These are phyloP conservation scores for Polyommatus iphigenia DNA, from an alignment of 2,888 invertebrate species.

Conservation along the genomic window DNA sequence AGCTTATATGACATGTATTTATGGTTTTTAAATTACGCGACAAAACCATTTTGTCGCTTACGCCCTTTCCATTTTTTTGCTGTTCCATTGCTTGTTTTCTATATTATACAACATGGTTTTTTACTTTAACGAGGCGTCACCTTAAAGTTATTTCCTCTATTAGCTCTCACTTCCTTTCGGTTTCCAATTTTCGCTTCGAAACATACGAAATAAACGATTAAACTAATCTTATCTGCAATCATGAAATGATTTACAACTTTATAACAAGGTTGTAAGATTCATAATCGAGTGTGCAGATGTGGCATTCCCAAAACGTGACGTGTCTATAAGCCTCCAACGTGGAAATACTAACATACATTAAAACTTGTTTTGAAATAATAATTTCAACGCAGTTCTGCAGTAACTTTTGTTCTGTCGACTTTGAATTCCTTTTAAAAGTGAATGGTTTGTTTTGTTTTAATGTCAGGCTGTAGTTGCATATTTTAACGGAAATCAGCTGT, in stretches of 20 bases:
- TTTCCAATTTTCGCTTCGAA: conserved; percentile 16
- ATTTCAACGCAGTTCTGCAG: background rate
- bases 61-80: too few species aligned
- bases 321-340: conserved; percentile 28
- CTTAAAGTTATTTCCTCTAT: background rate
- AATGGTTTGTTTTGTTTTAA: conserved; percentile 19
- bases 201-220: background rate
- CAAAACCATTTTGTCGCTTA: too few species aligned
- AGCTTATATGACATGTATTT: too few species aligned
- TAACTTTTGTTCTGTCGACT: conserved; percentile 10
- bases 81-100: too few species aligned
- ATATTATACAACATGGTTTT: too few species aligned
- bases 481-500: background rate
- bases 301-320: conserved; percentile 14
- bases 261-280: background rate
- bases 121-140: too few species aligned
- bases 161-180: conserved; percentile 9
- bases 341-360: conserved; percentile 24
- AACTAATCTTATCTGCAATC: conserved; percentile 1
- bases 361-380: conserved; percentile 22
- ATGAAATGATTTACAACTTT: conserved; percentile 9
- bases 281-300: background rate
- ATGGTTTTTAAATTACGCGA: too few species aligned
- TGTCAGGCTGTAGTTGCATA: background rate
- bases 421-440: conserved; percentile 22